A percentile compares a stretch with the other conserved stretches of the same genome.
Conservation (phyloP, 2,797 vertebrate species). For the Lophius americanus region DNA sequence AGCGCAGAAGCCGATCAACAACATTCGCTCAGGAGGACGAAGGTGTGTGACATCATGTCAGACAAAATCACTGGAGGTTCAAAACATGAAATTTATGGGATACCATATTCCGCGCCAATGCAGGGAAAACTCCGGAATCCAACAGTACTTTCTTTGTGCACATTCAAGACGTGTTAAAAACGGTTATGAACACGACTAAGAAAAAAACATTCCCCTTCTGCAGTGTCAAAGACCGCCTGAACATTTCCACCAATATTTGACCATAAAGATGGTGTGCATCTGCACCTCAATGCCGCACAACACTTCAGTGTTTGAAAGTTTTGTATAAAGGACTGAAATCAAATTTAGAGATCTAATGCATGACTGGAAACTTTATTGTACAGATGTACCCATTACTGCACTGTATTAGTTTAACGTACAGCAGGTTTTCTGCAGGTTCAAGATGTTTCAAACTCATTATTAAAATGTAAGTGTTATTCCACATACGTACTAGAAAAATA, state of each 20-base stretch:
- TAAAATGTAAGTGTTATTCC: no score
- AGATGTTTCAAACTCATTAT: no score
- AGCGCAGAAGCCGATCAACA: constrained; percentile 63
- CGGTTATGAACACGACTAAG: neutral
- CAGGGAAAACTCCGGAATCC: constrained; percentile 45
- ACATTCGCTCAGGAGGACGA: constrained; percentile 50
- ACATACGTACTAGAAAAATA: no score
- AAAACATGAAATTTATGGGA: constrained; percentile 63
- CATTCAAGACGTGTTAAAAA: neutral
- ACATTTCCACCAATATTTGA: neutral
- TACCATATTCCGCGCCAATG: constrained; percentile 53
- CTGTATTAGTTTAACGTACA: no score
- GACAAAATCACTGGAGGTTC: constrained; percentile 60
- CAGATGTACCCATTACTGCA: no score
- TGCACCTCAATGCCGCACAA: neutral
- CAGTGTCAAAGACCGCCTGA: constrained; percentile 1
- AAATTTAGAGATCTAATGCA: neutral
- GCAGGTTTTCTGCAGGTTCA: no score
- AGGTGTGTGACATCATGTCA: constrained; percentile 42
- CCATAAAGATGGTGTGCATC: neutral
- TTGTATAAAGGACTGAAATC: neutral
- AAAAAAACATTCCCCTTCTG: neutral
- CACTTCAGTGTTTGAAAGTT: neutral
- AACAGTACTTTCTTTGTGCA: constrained; percentile 3
- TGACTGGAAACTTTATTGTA: no score